Evolutionary conservation across 2,888 invertebrate species (phyloP), one percentile per base, ranked within the genome.

Genomic region (Zhuqinia jingwanae): DNA sequence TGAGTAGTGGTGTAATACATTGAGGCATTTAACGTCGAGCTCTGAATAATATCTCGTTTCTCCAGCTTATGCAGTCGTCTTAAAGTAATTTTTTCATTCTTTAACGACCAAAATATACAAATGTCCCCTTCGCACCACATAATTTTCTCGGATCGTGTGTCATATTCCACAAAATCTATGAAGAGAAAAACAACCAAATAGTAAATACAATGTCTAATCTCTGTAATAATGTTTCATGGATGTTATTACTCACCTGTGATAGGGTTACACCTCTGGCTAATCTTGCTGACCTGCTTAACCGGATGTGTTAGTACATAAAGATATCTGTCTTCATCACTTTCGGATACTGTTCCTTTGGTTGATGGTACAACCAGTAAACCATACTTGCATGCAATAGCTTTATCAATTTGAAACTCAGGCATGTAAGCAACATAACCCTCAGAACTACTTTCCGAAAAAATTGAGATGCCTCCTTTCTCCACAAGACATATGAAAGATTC

Each of bases 281-380:
- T 81, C 84, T 87, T 88, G 58, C 91, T 91, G 56, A 90, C 89
- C 89, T 91, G 91, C 56, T 91, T 91, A 17, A 90, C 88, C 2
- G 91, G 91, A 80, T 91, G 88, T 5, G 91, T 89, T 8, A 91
- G 65, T n/a, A 90, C 81, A 42, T 90, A 91, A 3, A 91, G 65
- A 53, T 75, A 84, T 30, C 81, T 84, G 0, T 87, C 86, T 53
- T 89, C 86, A 3, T 88, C 87, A 0, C 63, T 25, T 2, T 84
- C 85, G 15, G 75, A 53, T 2, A 68, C 73, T 15, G 63, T 53
- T 22, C 45, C 78, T 70, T 82, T 81, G 5, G 58, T 42, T 11
- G 63, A 70, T 45, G 91, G 91, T 36, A 91, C 84, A 11, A 91
- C 90, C 8, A 91, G 25, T 10, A 91, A 63, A 2, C 91, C 91